Conservation (phyloP, 2,797 vertebrate species). For the Neosilurus hyrtlii region DNA sequence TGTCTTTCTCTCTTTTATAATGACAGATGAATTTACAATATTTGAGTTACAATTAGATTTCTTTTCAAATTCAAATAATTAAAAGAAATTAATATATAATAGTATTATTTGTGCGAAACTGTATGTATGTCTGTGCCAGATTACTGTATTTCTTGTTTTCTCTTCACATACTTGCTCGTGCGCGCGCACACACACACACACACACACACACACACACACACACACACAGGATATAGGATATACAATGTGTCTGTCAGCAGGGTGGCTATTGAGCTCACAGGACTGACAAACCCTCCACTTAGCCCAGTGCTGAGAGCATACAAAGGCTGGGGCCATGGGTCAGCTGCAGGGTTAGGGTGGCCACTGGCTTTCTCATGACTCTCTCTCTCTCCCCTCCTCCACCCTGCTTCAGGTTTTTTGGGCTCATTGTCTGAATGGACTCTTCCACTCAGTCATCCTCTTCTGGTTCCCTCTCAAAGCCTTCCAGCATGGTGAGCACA, state of each 20-base stretch:
- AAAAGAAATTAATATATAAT: not conserved
- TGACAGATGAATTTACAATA: not conserved
- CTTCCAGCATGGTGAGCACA: conserved; percentile 93
- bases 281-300: conserved; percentile 90
- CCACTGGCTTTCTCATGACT: conserved; percentile 86
- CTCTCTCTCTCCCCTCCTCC: conserved; percentile 69
- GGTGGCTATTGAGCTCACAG: conserved; percentile 81
- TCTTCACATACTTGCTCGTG: not conserved
- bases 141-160: not conserved
- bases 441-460: conserved; percentile 99
- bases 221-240: conserved; percentile 71
- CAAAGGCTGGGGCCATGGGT: conserved; percentile 91
- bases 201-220: conserved; percentile 27
- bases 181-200: conserved; percentile 52
- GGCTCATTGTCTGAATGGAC: conserved; percentile 99
- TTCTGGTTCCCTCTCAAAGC: conserved; percentile 99
- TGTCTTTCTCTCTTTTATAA: not conserved
- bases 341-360: conserved; percentile 82
- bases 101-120: not conserved
- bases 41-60: not conserved
- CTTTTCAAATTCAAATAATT: not conserved
- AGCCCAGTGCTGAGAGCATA: conserved; percentile 83
- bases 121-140: not conserved
- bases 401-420: conserved; percentile 91
- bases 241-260: conserved; percentile 93